phyloP scores from a whole-genome alignment of 1,140 invertebrate genomes.

The Theocolax elegans region DNA sequence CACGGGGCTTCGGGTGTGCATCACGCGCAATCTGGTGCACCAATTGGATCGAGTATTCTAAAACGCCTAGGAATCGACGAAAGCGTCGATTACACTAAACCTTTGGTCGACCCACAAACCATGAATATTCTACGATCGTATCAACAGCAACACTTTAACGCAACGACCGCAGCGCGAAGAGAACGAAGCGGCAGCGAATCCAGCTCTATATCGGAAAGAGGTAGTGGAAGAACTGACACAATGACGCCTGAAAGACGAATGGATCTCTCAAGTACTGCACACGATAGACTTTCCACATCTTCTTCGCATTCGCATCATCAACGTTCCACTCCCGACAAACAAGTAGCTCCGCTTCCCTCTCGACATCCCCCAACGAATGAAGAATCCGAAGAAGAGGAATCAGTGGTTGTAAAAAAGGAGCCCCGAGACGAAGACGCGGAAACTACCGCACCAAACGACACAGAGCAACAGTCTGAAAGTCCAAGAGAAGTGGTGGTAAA shows the following conservation, averaged over 20 bases:
- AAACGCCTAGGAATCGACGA: conserved; percentile 95
- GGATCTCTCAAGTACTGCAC: conserved; percentile 71
- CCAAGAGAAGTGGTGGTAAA: conserved; percentile 60
- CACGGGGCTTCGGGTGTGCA: conserved; percentile 70
- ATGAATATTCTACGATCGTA: conserved; percentile 84
- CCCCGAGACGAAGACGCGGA: conserved; percentile 62
- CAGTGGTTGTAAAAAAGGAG: conserved; percentile 63
- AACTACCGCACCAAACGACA: conserved; percentile 50
- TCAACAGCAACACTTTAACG: conserved; percentile 71
- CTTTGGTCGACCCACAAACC: conserved; percentile 85
- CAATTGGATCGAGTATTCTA: conserved; percentile 87
- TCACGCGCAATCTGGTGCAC: conserved; percentile 70
- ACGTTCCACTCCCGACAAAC: conserved; percentile 80
- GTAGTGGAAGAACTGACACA: conserved; percentile 79
- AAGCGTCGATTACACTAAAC: conserved; percentile 91
- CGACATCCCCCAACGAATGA: conserved; percentile 51
- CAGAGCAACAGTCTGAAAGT: conserved; percentile 48
- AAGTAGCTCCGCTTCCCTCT: conserved; percentile 64
- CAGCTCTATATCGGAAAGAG: conserved; percentile 84
- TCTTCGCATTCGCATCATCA: conserved; percentile 68
- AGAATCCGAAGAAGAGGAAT: conserved; percentile 64
- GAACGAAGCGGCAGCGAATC: conserved; percentile 88
- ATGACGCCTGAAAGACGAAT: conserved; percentile 81
- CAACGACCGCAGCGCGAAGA: conserved; percentile 71
- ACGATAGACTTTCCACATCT: conserved; percentile 63